These are phyloP conservation scores for Brachyrhaphis roseni DNA, from an alignment of 2,797 vertebrate species.

Conservation along the genomic window DNA sequence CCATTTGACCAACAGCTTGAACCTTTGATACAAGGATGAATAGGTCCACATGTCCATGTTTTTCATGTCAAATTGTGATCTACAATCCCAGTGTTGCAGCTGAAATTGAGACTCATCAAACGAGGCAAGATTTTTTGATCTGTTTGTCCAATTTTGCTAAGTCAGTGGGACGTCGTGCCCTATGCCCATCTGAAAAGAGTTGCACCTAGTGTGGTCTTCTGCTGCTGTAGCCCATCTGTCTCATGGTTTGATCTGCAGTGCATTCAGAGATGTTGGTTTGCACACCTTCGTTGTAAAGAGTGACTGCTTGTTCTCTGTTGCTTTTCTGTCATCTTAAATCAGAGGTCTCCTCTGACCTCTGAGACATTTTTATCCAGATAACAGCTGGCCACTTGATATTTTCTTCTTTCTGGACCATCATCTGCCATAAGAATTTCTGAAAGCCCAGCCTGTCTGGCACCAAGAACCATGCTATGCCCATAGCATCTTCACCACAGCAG, in stretches of 20 bases:
- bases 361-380: background rate
- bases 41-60: background rate
- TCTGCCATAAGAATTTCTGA: background rate
- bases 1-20: background rate
- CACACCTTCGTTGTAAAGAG: background rate
- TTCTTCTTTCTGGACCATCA: background rate
- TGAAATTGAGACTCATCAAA: background rate
- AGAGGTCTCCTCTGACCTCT: background rate
- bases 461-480: background rate
- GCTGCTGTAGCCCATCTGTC: background rate
- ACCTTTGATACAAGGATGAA: background rate
- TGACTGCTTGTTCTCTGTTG: background rate
- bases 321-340: constrained; percentile 2
- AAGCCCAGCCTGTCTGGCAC: background rate
- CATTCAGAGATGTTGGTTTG: background rate
- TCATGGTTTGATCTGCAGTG: background rate
- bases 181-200: background rate
- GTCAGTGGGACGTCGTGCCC: background rate
- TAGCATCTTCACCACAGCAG: too few relatives aligned
- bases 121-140: background rate
- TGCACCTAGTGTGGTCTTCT: background rate
- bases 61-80: background rate
- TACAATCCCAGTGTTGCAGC: background rate
- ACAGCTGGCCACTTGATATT: background rate
- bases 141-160: background rate